phyloP scores from a whole-genome alignment of 2,888 invertebrate species.

The Xestia xanthographa region DNA sequence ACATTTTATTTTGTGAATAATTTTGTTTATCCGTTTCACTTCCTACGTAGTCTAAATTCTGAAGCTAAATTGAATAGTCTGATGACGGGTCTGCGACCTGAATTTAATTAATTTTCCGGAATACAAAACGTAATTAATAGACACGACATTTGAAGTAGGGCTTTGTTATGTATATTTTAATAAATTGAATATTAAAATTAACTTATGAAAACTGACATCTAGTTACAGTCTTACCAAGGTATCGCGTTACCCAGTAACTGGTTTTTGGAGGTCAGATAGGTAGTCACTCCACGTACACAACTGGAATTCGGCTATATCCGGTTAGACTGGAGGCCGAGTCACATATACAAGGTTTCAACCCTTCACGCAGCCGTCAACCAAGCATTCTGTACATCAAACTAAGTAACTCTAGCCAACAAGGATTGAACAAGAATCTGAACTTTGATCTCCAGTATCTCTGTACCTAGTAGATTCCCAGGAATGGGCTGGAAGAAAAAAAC shows the following conservation, averaged over 20 bases:
- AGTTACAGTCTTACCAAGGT: not conserved
- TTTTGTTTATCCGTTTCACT: constrained; percentile 10
- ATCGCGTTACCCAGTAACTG: not conserved
- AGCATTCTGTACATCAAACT: too few relatives aligned
- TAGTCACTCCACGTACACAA: too few relatives aligned
- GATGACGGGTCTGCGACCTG: not conserved
- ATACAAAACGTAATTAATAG: constrained; percentile 6
- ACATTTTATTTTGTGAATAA: constrained; percentile 12
- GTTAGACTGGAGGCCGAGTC: too few relatives aligned
- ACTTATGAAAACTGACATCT: not conserved
- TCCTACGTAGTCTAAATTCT: constrained; percentile 23
- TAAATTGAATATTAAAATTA: not conserved
- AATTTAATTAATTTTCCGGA: constrained; percentile 32
- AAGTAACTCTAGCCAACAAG: too few relatives aligned
- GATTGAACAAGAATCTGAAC: too few relatives aligned
- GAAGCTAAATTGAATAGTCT: constrained; percentile 10
- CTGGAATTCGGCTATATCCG: too few relatives aligned
- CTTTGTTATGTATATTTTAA: not conserved
- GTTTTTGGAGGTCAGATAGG: not conserved
- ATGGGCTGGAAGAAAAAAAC: too few relatives aligned
- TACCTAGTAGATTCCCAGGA: too few relatives aligned
- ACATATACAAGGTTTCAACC: too few relatives aligned
- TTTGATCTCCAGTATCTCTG: too few relatives aligned
- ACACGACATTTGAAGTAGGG: not conserved
- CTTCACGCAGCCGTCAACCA: too few relatives aligned